Conservation (phyloP, 1,140 invertebrate species). For the Papilio helenus region DNA sequence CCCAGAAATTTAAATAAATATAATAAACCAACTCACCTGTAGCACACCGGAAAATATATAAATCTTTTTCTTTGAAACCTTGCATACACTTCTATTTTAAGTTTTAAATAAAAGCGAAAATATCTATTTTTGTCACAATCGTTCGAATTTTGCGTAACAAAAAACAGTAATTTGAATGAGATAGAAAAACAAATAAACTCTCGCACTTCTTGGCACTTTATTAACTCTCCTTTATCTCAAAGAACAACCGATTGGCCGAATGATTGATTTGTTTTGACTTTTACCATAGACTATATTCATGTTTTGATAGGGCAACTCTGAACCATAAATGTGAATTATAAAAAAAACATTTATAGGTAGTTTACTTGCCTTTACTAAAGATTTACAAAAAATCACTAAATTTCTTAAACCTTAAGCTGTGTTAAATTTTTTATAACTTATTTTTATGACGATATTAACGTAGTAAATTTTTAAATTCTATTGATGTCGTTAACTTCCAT, state of each 20-base stretch:
- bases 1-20: constrained; percentile 5
- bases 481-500: too few species aligned
- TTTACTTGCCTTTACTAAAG: neutral
- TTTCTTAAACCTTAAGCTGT: too few species aligned
- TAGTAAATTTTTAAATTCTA: too few species aligned
- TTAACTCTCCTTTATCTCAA: constrained; percentile 4
- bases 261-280: constrained; percentile 5
- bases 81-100: constrained; percentile 1
- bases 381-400: too few species aligned
- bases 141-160: constrained; percentile 19
- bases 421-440: too few species aligned
- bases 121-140: neutral
- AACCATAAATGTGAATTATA: neutral
- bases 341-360: neutral
- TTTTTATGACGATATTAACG: too few species aligned
- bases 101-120: constrained; percentile 2
- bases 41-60: constrained; percentile 2
- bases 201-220: neutral
- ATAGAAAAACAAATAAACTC: constrained; percentile 29
- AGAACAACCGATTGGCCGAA: neutral
- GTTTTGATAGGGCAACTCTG: neutral
- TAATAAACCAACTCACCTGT: constrained; percentile 18
- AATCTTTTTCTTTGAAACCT: constrained; percentile 10
- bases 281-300: neutral
- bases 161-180: neutral